Base-by-base conservation (phyloP, 2,888 invertebrate species). In the Lordiphosa andalusiaca region DNA sequence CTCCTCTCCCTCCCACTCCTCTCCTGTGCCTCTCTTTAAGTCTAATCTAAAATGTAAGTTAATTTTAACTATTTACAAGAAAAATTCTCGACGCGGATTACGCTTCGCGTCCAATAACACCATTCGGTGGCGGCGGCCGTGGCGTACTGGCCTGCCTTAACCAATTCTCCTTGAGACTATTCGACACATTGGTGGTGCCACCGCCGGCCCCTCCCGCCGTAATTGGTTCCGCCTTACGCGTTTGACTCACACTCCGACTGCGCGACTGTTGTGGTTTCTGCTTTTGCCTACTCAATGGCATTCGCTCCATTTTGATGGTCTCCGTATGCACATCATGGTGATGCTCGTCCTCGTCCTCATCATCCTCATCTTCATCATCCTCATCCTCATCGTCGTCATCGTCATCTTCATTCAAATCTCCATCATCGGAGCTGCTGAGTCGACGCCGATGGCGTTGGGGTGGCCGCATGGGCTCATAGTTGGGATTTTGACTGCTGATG, bases 101-200 rank as follows among this genome's bases (percentile, higher is more conserved):
- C 66, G 86, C 76, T 72, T 88, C 88, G 56, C 85, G 86, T 38
- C 88, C 88, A 42, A 88, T 86, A 69, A 88, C 88, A 61, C 88
- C 88, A 65, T 88, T 88, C n/a, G 88, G 88, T n/a, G 88, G 88
- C 48, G 86, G 87, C 21, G 76, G 74, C 9, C 71, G 63, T 36
- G 74, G 54, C 47, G 82, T 69, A 30, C 23, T 66, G 52, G 76
- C 68, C 60, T 85, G 80, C 19, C 82, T 74, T 50, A 88, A 58
- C 88, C 88, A 88, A 64, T 87, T 87, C 54, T 88, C 88, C 67
- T 88, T 88, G 41, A 84, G 71, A 53, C 69, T 61, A 36, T 74
- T 76, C 49, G 80, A 73, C 49, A 66, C 60, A 50, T 73, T 81
- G 57, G 57, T 53, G 7, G 66, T 16, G 2, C 53, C 55, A 4